Base-by-base conservation (phyloP, 2,797 vertebrate genomes). In the Geotrypetes seraphini region DNA sequence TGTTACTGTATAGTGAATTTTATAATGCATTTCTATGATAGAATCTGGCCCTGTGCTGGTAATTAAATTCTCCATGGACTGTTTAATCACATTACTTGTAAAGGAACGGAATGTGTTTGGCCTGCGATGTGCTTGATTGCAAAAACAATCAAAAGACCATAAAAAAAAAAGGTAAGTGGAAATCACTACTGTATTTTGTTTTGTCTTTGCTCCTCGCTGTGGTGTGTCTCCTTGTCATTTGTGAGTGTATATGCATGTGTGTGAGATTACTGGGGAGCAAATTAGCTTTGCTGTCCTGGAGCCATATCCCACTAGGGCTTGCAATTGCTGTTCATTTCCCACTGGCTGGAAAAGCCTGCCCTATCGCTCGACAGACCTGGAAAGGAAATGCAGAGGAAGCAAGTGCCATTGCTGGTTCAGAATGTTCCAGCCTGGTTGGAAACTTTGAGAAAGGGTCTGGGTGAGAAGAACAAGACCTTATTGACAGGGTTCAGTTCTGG, bases 351-450 rank as follows among this genome's bases (percentile, higher is more conserved):
- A 59, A 71, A 53, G 44, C 31, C 26, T 64, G 51, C 63, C 64
- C 69, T 85, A 80, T 86, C 83, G 52, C 73, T 83, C 53, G 60
- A 64, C 63, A 73, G 74, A 68, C 70, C 67, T 81, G 79, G 76
- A 81, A 66, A 79, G 84, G 85, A 85, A 78, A 51, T 2, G 2
- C 24, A 34, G 33, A 63, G 75, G 81, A 82, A 82, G 64, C 26
- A 34, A 85, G 79, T 87, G 84, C 81, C 85, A 79, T 60, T 71
- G 78, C 78, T 83, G 49, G 84, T 76, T 83, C 63, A 74, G 55
- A 92, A 87, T 89, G 84, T 96, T 91, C 87, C 89, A 84, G 76
- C 75, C 77, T 27, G 49, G 81, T 78, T 71, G 87, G 91, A 91
- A 94, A 89, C 69, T 88, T 50, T 91, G 86, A 90, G 86, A 72